Base-by-base conservation (phyloP, 2,888 invertebrate genomes). In the Polietes domitor region DNA sequence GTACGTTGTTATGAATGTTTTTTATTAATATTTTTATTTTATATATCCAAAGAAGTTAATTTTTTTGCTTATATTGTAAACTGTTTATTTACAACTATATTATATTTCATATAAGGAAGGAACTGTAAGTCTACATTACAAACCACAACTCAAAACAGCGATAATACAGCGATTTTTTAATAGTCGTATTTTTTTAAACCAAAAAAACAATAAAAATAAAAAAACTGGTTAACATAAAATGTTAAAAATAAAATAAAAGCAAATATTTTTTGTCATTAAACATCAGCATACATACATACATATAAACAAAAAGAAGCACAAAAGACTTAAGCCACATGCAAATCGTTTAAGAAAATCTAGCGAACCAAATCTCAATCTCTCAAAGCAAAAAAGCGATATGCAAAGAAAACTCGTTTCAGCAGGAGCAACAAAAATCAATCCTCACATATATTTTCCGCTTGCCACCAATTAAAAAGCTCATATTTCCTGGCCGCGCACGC, bases 321-420 rank as follows among this genome's bases (percentile, higher is more conserved):
- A 65, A 65, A 65, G 65, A 65, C 65, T 65, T 65, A 65, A 65
- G 65, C 37, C 65, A 65, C 65, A 65, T 37, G 28, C 65, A 37
- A 10, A 37, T 17, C 58, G 58, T 58, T 58, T 58, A 58, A 15
- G 58, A 58, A 58, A 58, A 58, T 58, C 58, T 58, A 12, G 10
- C 19, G 19, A 0, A 12, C 24, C n/a, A n/a, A 26, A 58, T 58
- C 58, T 58, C 26, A 58, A 58, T 26, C 58, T 50, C 50, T 17
- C 7, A 12, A 19, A 15, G 1, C n/a, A 3, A 61, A 26, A 28
- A 28, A 5, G 5, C 2, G 15, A 17, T 7, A 15, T 26, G 32
- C 28, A 17, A 63, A 58, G 1, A 17, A 50, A 50, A 50, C 50
- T 17, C 17, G 50, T 50, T 50, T 50, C 19, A 5, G 50, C 50